Conservation (phyloP, 2,113 vertebrate species). For the Mormyrus lacerda region DNA sequence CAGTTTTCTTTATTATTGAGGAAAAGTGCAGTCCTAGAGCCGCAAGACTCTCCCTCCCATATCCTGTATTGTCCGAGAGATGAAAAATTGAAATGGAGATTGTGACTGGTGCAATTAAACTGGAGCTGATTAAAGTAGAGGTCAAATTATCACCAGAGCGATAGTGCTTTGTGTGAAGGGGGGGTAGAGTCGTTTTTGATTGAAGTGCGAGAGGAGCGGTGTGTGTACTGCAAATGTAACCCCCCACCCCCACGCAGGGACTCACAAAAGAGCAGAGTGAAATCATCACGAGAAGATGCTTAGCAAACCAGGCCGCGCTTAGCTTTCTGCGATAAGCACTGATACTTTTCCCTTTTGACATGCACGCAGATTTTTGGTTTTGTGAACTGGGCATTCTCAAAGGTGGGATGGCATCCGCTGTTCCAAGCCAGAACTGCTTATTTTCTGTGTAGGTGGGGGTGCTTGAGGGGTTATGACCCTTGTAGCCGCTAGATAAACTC, state of each 20-base stretch:
- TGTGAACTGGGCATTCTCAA: not conserved
- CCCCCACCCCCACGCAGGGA: not conserved
- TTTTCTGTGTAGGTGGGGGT: not conserved
- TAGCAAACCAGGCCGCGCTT: not conserved
- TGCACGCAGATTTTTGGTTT: not conserved
- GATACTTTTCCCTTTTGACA: not conserved
- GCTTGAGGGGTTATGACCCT: not conserved
- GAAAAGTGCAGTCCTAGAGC: conserved; percentile 43
- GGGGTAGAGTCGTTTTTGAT: conserved; percentile 57
- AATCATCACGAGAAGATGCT: not conserved
- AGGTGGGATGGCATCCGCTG: not conserved
- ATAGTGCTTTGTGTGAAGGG: conserved; percentile 65
- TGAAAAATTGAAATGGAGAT: conserved; percentile 64
- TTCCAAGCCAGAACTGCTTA: not conserved
- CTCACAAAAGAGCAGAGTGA: not conserved
- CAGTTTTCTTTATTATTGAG: conserved; percentile 49
- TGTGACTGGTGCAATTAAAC: conserved; percentile 68
- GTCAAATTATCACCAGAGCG: conserved; percentile 66
- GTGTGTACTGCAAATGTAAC: not conserved
- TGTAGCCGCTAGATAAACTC: not conserved
- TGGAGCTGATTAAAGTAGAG: conserved; percentile 68
- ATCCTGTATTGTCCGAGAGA: conserved; percentile 49
- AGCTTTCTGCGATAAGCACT: not conserved
- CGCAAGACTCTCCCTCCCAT: conserved; percentile 31
- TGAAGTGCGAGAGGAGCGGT: conserved; percentile 50